Evolutionary conservation across 2,113 vertebrate species (phyloP), one percentile per base, ranked within the genome.

Genomic region (Coregonus clupeaformis): DNA sequence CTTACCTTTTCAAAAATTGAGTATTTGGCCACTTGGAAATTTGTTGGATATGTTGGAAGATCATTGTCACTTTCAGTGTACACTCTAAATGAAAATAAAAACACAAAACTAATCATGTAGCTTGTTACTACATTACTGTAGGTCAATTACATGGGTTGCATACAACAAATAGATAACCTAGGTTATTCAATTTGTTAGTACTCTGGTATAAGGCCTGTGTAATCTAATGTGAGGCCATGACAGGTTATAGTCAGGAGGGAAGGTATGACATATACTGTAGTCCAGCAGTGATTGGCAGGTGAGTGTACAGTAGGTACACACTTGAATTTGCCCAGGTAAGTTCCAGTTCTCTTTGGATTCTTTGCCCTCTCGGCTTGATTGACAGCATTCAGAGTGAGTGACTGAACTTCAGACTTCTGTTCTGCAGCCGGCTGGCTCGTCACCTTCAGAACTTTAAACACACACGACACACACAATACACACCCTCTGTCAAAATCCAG

Each of bases 21-120:
- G 75, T 95, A 97, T 80, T 96, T 96, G 79, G 94, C 95, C 86
- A 95, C 93, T 86, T 95, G 92, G 80, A 95, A 95, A 73, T 91
- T 47, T 52, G 91, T 75, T 16, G 91, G 89, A 82, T 89, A 93
- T 68, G 75, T 30, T 60, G 89, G 86, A 74, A 87, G 75, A 74
- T 89, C 84, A 6, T 32, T 20, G 75, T 89, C 81, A 1, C 75
- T 83, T 45, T 92, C 85, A 14, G 42, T 72, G 62, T 82, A 86
- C 76, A 91, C 78, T 68, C 94, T 96, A 85, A 14, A 25, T n/a
- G n/a, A 18, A 18, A 18, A 52, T 2, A 42, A 42, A 42, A 42
- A 2, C 49, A 52, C 49, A n/a, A 52, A 16, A 14, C 14, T 3
- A 52, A 14, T 52, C 49, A 18, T 5, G 49, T 52, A 18, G 36